Conservation (phyloP, 2,113 vertebrate genomes). For the Chroicocephalus ridibundus region DNA sequence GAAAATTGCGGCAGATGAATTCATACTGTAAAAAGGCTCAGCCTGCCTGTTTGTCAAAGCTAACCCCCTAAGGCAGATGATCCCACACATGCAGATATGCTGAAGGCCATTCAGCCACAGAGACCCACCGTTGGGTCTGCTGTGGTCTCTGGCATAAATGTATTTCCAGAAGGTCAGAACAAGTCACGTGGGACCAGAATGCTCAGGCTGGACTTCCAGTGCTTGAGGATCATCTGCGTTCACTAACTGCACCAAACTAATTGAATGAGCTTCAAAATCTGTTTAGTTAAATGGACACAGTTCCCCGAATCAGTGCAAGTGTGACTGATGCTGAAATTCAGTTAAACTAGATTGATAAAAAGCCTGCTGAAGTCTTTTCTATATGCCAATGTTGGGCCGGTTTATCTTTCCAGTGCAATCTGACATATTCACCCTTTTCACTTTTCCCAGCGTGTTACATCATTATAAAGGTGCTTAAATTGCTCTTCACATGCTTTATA, state of each 20-base stretch:
- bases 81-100: not conserved
- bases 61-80: not conserved
- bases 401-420: not conserved
- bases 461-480: not conserved
- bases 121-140: not conserved
- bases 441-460: not conserved
- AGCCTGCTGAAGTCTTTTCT: not conserved
- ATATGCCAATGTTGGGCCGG: not conserved
- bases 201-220: not conserved
- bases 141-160: not conserved
- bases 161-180: not conserved
- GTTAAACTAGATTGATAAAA: constrained; percentile 30
- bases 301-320: not conserved
- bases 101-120: not conserved
- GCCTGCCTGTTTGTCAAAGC: not conserved
- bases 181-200: not conserved
- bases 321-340: constrained; percentile 6
- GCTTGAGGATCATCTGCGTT: not conserved
- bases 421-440: not conserved
- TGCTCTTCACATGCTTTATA: not conserved
- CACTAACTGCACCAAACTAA: not conserved
- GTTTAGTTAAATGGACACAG: not conserved
- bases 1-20: not conserved
- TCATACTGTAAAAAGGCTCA: not conserved
- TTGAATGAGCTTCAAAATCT: constrained; percentile 37